A percentile compares a stretch with the other conserved stretches of the same genome.
Conservation (phyloP, 1,140 invertebrate genomes). For the Macrobrachium rosenbergii region DNA sequence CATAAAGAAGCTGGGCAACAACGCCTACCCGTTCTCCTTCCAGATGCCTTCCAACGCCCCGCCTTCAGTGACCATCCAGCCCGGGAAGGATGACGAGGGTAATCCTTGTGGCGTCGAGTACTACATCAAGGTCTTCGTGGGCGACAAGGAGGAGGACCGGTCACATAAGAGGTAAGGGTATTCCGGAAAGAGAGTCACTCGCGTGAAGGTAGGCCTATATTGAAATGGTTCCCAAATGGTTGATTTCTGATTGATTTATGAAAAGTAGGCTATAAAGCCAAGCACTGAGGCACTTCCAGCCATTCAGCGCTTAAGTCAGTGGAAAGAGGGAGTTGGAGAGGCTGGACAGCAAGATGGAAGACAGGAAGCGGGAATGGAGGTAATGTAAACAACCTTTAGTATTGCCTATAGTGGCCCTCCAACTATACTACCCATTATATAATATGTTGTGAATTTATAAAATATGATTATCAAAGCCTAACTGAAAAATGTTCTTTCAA, state of each 20-base stretch:
- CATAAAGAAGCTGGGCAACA: constrained; percentile 83
- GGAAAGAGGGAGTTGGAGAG: too few species aligned
- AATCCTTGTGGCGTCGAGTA: constrained; percentile 94
- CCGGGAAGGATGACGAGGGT: constrained; percentile 87
- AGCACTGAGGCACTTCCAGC: too few species aligned
- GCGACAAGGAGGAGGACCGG: constrained; percentile 85
- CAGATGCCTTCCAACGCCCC: constrained; percentile 77
- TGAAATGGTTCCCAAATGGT: neutral
- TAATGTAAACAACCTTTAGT: neutral
- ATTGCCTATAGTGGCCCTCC: neutral
- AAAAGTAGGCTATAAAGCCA: too few species aligned
- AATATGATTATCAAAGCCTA: too few species aligned
- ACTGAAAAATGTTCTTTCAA: too few species aligned
- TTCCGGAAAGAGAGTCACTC: too few species aligned
- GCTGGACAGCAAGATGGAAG: too few species aligned
- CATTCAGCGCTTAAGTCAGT: neutral
- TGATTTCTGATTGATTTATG: too few species aligned
- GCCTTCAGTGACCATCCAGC: constrained; percentile 78
- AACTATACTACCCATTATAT: too few species aligned
- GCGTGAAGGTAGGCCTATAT: too few species aligned
- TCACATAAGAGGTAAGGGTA: constrained; percentile 79
- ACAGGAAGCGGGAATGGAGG: neutral
- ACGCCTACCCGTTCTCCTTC: constrained; percentile 89
- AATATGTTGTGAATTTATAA: too few species aligned
- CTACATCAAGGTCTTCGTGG: constrained; percentile 87